phyloP scores from a whole-genome alignment of 2,113 vertebrate genomes.

The Corythaixoides concolor region DNA sequence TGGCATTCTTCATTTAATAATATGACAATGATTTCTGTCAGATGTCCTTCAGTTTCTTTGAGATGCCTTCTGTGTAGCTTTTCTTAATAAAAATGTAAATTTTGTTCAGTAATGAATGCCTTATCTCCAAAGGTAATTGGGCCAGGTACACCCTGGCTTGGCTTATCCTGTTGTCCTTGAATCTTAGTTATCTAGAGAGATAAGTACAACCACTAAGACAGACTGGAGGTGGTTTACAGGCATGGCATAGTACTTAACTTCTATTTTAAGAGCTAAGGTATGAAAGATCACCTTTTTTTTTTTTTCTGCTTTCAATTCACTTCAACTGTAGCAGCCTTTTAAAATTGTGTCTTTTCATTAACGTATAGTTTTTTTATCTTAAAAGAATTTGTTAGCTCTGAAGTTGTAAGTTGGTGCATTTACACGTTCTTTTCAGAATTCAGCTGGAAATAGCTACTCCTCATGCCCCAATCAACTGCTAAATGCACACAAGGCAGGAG shows the following conservation, averaged over 20 bases:
- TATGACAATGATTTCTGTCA: not conserved
- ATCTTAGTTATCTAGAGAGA: not conserved
- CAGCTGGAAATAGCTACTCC: not conserved
- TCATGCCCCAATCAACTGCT: accelerated
- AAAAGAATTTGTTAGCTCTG: not conserved
- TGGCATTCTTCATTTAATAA: not conserved
- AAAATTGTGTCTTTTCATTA: not conserved
- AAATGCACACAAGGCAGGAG: not conserved
- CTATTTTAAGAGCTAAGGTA: conserved; percentile 30
- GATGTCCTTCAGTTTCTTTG: not conserved
- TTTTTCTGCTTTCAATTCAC: not conserved
- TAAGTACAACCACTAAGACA: not conserved
- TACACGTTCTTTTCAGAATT: not conserved
- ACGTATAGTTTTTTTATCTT: not conserved
- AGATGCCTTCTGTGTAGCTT: not conserved
- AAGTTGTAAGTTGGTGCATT: not conserved
- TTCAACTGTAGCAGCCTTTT: not conserved
- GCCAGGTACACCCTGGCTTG: not conserved
- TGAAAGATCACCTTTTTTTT: not conserved
- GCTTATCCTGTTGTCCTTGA: conserved; percentile 19
- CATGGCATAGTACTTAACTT: not conserved
- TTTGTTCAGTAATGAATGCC: not conserved
- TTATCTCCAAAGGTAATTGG: not conserved
- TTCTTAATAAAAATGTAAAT: not conserved
- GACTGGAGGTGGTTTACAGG: conserved; percentile 22